Conservation (phyloP, 2,888 invertebrate species). For the Drosophila engyochracea region DNA sequence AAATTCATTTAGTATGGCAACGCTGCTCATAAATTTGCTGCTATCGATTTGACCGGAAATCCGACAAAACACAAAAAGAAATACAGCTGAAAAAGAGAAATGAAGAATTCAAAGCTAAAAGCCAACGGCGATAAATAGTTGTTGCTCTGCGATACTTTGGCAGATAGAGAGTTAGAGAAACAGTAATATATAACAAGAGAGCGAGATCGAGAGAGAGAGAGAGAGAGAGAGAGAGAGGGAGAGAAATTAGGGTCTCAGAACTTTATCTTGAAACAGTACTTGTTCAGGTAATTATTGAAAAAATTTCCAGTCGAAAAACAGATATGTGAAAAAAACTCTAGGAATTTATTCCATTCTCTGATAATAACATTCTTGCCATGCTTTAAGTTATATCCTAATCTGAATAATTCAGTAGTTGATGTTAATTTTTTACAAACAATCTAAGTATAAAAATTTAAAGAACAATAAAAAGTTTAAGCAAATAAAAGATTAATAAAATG, state of each 20-base stretch:
- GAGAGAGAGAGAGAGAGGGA: too few relatives aligned
- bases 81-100: constrained; percentile 10
- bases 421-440: background rate
- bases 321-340: too few relatives aligned
- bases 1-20: constrained; percentile 79
- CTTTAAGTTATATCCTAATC: background rate
- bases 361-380: background rate
- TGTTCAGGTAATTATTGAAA: background rate
- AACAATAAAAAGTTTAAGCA: background rate
- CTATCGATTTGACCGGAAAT: constrained; percentile 72
- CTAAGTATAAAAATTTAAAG: background rate
- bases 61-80: constrained; percentile 33
- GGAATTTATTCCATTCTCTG: background rate
- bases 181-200: background rate
- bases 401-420: background rate
- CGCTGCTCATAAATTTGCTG: constrained; percentile 69
- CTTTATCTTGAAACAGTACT: background rate
- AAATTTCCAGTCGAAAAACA: background rate
- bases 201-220: too few relatives aligned
- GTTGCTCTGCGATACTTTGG: constrained; percentile 22
- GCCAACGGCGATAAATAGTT: constrained; percentile 61
- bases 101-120: constrained; percentile 39
- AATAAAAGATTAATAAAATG: background rate
- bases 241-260: background rate
- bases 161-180: background rate